Evolutionary conservation across 2,888 invertebrate species (phyloP), one percentile per base, ranked within the genome.

Genomic region (Eretmocerus hayati): DNA sequence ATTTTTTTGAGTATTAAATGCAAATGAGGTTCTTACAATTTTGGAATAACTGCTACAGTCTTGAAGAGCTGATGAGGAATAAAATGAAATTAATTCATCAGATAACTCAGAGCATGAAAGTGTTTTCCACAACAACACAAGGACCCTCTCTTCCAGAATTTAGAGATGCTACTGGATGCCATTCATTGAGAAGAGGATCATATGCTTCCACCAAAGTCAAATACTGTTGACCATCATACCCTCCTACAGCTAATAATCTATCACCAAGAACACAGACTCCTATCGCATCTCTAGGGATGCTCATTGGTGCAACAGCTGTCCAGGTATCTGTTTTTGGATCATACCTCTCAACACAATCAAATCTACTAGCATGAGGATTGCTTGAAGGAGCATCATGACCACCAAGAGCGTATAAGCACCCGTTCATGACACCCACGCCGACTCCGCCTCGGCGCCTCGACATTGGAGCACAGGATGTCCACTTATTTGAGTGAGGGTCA

Each of bases 361-460:
- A 87, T 61, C 91, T 79, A 47, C 82, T 81, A 4, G 90, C 87
- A 48, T 83, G 81, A 1, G 87, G 87, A 73, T 87, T 87, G 62
- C 86, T 88, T 20, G 90, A 88, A 0, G 94, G 92, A 9, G 92
- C 90, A 72, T 94, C 94, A 72, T 94, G 91, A 0, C 95, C 94
- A 22, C 95, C 94, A 55, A 94, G 75, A 2, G 92, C 94, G 72
- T 93, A 95, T 42, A 95, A 76, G 70, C 81, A 90, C 0, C 92
- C 92, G 66, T 89, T 87, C 23, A 88, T 84, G 1, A 90, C 90
- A 48, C 90, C 87, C 18, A 90, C 91, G 37, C 91, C 93, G 46
- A 93, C 90, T 13, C 92, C 90, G 4, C 93, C 91, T 46, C 94
- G 78, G 19, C 90, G 78, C 53, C 87, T 80, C 33, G 85, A 83